Evolutionary conservation across 2,888 invertebrate genomes (phyloP), one percentile per base, ranked within the genome.

Genomic region (Resseliella maxima): DNA sequence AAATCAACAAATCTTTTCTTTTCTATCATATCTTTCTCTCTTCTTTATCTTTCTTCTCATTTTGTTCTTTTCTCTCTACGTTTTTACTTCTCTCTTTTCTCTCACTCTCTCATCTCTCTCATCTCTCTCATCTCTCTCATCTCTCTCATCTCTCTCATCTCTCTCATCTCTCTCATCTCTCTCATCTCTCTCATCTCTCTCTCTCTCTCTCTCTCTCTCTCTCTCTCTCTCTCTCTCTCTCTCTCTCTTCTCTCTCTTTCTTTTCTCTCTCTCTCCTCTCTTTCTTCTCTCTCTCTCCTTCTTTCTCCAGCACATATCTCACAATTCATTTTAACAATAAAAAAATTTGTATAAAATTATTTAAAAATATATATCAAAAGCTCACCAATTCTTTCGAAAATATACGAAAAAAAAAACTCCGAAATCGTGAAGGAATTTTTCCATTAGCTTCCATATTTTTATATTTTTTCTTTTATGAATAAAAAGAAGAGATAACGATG

Each of bases 331-430:
- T 72, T 72, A 12, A 72, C 15, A 72, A n/a, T n/a, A n/a, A n/a
- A n/a, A 59, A 72, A 72, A 72, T 72, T 72, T 72, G 72, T 31
- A 72, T 72, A 72, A 72, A 72, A 31, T 72, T 72, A 15, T 18
- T 72, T 15, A 31, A 27, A 72, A 27, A 72, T 35, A 72, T 3
- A 50, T 15, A 50, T 15, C 2, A 18, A 50, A 50, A 6, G n/a
- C n/a, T n/a, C n/a, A n/a, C n/a, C n/a, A n/a, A n/a, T n/a, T n/a
- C n/a, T n/a, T n/a, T n/a, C 72, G 31, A 72, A 72, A 35, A n/a
- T 2, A 59, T 72, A 59, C 24, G 31, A 72, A 12, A 72, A 35
- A 31, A 31, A 15, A 31, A 12, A 12, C 1, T 8, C 1, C 5
- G 15, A 31, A 72, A 24, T 59, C 72, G 72, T 72, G 72, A 6